Base-by-base conservation (phyloP, 2,888 invertebrate species). In the Notodonta dromedarius region DNA sequence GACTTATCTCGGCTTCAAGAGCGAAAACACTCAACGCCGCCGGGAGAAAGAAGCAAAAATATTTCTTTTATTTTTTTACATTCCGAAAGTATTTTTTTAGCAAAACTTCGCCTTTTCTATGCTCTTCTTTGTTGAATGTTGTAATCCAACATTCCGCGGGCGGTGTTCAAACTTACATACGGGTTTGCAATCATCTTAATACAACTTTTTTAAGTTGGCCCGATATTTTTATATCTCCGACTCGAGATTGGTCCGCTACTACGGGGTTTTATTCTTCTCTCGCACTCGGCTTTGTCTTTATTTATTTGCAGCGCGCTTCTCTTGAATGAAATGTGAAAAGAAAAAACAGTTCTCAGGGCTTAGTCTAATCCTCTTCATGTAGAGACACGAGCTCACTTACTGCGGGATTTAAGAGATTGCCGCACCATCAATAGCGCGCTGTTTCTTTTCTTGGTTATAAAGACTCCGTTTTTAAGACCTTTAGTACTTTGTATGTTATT, bases 291-390 rank as follows among this genome's bases (percentile, higher is more conserved):
- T 69, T 74, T n/a, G n/a, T 66, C 73, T 67, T 84, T 85, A 83
- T 85, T 86, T 84, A 85, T 85, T 80, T 83, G 78, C 77, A 71
- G 75, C 78, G 71, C 76, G 79, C 77, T 84, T 78, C 79, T 73
- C 75, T 62, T 67, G 80, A 82, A 84, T 83, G 82, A 83, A 83
- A 82, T 77, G 83, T 70, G 75, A 75, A 79, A 76, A 72, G 81
- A 83, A 84, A 24, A 86, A 86, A 86, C 86, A 85, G 85, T 84
- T 87, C 81, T 77, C 81, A 78, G 79, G 73, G 87, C 85, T 87
- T 82, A 84, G 77, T 75, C 78, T 86, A 86, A 88, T 86, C 85
- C 84, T 75, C 72, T 78, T 81, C 79, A 78, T 80, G 83, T 82
- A 77, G 76, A 76, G 78, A 83, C 80, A 85, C 71, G 78, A 79